These are phyloP conservation scores for Ptychobarbus kaznakovi DNA, from an alignment of 2,797 vertebrate species.

Conservation along the genomic window DNA sequence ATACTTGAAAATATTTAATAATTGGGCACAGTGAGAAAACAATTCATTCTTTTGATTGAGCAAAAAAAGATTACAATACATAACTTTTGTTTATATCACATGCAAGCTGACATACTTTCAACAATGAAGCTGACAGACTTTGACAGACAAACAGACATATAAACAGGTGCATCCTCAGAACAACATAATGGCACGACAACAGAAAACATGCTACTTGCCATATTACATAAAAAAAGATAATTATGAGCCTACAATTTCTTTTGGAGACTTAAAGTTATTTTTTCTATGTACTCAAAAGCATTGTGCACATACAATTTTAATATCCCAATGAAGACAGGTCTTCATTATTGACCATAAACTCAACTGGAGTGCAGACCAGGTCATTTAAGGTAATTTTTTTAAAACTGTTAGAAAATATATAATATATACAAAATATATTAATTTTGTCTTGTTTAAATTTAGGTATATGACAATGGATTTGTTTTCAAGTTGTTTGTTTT, in stretches of 20 bases:
- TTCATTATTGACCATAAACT: background rate
- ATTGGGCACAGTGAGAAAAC: background rate
- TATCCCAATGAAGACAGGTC: background rate
- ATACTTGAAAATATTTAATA: background rate
- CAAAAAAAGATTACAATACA: background rate
- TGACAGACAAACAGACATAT: background rate
- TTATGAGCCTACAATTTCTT: no score
- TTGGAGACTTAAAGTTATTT: background rate
- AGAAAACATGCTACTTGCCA: background rate
- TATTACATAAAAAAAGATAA: background rate
- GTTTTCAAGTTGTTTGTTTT: background rate
- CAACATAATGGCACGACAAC: background rate
- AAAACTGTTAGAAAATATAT: no score
- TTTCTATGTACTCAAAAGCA: background rate
- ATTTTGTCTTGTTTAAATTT: background rate
- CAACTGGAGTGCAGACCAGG: background rate
- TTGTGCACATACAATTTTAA: background rate
- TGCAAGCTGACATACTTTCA: slow-evolving; percentile 4
- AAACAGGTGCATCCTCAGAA: background rate
- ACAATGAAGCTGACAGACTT: background rate
- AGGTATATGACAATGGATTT: background rate
- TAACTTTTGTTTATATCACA: background rate
- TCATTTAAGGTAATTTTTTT: background rate
- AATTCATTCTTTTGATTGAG: background rate
- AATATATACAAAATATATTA: no score